Evolutionary conservation across 2,113 vertebrate genomes (phyloP), one percentile per base, ranked within the genome.

Genomic region (Crotalus tigris): DNA sequence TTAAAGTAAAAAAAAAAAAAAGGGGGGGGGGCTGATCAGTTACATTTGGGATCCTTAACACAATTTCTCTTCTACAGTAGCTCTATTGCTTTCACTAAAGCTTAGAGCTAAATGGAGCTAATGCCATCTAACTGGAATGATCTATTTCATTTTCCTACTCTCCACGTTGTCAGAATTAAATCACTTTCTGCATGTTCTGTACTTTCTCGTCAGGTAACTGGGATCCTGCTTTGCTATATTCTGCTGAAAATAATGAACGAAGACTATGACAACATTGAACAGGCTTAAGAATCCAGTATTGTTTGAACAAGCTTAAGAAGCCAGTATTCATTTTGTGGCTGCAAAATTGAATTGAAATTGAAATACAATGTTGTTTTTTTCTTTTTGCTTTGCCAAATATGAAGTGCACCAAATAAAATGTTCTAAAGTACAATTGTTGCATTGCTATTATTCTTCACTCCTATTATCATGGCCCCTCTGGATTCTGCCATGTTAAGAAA

Each of bases 201-300:
- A 13, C 39, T 75, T 88, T 91, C 55, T 86, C 26, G 21, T 15
- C 75, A 86, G 90, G 85, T 92, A 46, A 10, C 24, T 58, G 87
- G 91, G 57, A 95, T 94, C 44, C 33, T 93, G 24, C n/a, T 93
- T 86, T 94, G 61, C 88, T 92, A 17, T 7, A 15, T 93, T 54
- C 75, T 95, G 88, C 89, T 87, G 85, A 95, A 81, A 92, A 59
- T 88, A n/a, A 87, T 94, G 13, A 90, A 90, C 19, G 88, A 94
- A 64, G 93, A 92, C 5, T 92, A 91, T 5, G 85, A 33, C 17
- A 93, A 51, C 39, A 4, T 21, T 86, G 91, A 93, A 53, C 92
- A 81, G 94, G 53, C 5, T 26, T 61, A 55, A 93, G 59, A 95
- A 91, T 53, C 0, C 11, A 10, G 21, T 5, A 11, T 33, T 91